Evolutionary conservation across 2,113 vertebrate genomes (phyloP), one percentile per base, ranked within the genome.

Genomic region (Equus przewalskii): DNA sequence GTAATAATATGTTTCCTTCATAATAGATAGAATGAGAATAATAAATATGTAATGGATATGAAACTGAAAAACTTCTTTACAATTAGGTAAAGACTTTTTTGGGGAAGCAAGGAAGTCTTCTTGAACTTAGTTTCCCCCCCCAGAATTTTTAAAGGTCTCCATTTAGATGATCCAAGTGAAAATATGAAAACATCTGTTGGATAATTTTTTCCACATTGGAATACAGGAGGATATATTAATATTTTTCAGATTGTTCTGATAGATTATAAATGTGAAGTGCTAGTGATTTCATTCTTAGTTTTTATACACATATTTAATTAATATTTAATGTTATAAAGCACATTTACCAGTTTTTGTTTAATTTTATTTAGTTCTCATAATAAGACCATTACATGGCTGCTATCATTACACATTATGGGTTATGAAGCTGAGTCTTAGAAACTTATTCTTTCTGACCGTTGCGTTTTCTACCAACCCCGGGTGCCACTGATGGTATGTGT

Each of bases 181-280:
- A 95, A 60, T 76, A 65, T 21, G 12, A 78, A 56, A 81, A 33
- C 9, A 70, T 69, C 58, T 80, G 5, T 49, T 51, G 41, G 16
- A 44, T 26, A 72, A 28, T 73, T 83, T 83, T 69, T 95, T 89
- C 75, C 11, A 21, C 46, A 41, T 36, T 75, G 36, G 44, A 49
- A 54, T 76, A 56, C 13, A 62, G 58, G 33, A 83, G n/a, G 9
- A 22, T 44, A 67, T 12, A 22, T 85, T 65, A 41, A 73, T 46
- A 62, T 70, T 75, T 96, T 91, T 91, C 49, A 86, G 22, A 87
- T 58, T 89, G 3, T 60, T 89, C 14, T 75, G 28, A 41, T 82
- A 73, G 78, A 26, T 78, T 33, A 0, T 46, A 79, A 75, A 56
- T 64, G 19, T 16, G 4, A 16, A 65, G 3, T 56, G 7, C 78